Evolutionary conservation across 2,797 vertebrate species (phyloP), one percentile per base, ranked within the genome.

Genomic region (Gambusia yucatana): DNA sequence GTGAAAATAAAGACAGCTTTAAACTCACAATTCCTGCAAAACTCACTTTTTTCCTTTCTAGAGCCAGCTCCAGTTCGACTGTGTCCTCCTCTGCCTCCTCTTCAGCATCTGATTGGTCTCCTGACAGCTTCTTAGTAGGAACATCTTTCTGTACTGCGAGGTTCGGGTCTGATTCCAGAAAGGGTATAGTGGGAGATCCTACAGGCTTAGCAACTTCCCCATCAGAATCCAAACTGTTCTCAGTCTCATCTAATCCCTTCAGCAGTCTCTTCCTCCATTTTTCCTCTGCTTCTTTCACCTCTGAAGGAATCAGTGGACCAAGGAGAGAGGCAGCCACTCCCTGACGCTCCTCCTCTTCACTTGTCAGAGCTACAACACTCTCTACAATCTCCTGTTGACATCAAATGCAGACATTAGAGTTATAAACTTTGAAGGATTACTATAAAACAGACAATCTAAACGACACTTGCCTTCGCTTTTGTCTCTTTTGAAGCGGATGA

Each of bases 281-380:
- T 79, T 99, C 98, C 85, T 99, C 98, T 43, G 98, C 96, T 79
- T 98, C 97, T 90, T 99, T 99, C 63, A 99, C 96, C 78, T 97
- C 97, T 0, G 96, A 96, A 0, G 98, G 97, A 85, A 99, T 93
- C 0, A 99, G 95, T 0, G 98, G 98, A 33, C 97, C 98, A 5
- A 99, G 96, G 9, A 99, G 94, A 39, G 97, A 97, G 0, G 97
- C 98, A 0, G 98, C 98, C 67, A 99, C 98, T 6, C 98, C 98
- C 4, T 89, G 95, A 72, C 91, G 96, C 82, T 99, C 98, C 82
- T 99, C 98, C 78, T 99, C 97, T 0, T 94, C 97, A 71, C 96
- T 97, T 74, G 97, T 97, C 74, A 99, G 97, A 4, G 97, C 98
- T 33, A 98, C 96, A 20, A 99, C 95, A 3, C 96, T 97, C 93